These are phyloP conservation scores for Isichthys henryi DNA, from an alignment of 2,113 vertebrate species.

Conservation along the genomic window DNA sequence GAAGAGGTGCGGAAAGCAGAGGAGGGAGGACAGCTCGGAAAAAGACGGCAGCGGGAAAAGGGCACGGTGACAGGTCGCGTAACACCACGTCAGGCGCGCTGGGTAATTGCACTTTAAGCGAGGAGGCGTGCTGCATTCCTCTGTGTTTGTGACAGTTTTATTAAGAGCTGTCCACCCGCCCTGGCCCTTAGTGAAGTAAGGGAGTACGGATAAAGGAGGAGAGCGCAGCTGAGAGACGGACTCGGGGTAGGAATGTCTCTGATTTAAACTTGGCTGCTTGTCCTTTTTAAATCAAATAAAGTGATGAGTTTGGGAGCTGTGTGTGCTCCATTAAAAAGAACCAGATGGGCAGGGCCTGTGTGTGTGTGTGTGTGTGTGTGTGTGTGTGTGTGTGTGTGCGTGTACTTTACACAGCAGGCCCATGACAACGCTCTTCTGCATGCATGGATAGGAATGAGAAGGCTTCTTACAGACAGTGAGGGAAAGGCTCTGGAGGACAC, in stretches of 20 bases:
- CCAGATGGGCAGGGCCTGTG: conserved; percentile 6
- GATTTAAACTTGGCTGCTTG: conserved; percentile 29
- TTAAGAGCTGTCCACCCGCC: conserved; percentile 60
- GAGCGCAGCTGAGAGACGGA: conserved; percentile 30
- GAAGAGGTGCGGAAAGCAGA: neutral
- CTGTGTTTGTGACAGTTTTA: conserved; percentile 60
- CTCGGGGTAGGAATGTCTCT: conserved; percentile 37
- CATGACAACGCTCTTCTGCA: neutral
- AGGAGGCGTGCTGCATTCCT: conserved; percentile 33
- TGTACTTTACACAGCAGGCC: neutral
- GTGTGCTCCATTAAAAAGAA: neutral
- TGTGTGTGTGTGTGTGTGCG: neutral
- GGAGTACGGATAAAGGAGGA: conserved; percentile 29
- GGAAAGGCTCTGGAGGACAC: neutral
- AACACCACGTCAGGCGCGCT: conserved; percentile 30
- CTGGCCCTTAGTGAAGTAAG: conserved; percentile 52
- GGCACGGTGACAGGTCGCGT: conserved; percentile 49
- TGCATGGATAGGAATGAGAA: neutral
- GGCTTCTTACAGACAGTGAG: neutral
- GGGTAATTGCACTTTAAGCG: conserved; percentile 62
- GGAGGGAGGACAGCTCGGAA: neutral
- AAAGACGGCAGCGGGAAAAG: conserved; percentile 52
- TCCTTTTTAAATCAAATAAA: conserved; percentile 18
- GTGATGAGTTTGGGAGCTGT: conserved; percentile 6
- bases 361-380: conserved; percentile 18